Evolutionary conservation across 2,113 vertebrate genomes (phyloP).

Genomic region (Cyprinodon variegatus): DNA sequence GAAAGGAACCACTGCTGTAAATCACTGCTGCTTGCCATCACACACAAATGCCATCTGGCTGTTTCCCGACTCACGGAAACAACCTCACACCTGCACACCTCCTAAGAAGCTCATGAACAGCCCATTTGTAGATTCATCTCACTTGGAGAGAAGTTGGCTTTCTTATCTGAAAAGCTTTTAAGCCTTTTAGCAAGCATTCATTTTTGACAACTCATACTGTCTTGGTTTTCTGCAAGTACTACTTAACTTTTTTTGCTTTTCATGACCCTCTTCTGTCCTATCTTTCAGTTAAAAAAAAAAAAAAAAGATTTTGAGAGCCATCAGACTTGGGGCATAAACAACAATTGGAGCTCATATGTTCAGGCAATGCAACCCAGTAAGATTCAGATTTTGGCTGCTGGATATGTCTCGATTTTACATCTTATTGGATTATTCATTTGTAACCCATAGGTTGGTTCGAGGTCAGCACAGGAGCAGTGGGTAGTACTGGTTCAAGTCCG

Average conservation of each 20-base stretch:
- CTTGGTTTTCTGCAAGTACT: not conserved
- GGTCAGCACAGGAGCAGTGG: too few species aligned
- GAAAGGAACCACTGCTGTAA: constrained; percentile 66
- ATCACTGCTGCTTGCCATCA: constrained; percentile 70
- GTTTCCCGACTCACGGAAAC: constrained; percentile 48
- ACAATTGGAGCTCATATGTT: too few species aligned
- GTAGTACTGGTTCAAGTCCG: too few species aligned
- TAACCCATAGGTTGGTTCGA: too few species aligned
- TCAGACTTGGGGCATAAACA: too few species aligned
- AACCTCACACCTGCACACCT: constrained; percentile 71
- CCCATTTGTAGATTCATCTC: not conserved
- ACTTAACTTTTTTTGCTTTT: not conserved
- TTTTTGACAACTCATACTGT: not conserved
- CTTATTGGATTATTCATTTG: too few species aligned
- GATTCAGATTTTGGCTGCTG: too few species aligned
- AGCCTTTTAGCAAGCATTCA: not conserved
- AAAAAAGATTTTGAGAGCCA: too few species aligned
- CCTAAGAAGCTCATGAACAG: not conserved
- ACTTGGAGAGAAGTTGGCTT: not conserved
- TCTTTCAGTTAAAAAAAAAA: too few species aligned
- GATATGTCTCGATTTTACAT: too few species aligned
- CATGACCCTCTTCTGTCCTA: not conserved
- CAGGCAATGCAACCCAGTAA: too few species aligned
- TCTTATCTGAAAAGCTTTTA: not conserved
- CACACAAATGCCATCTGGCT: constrained; percentile 76